Evolutionary conservation across 2,113 vertebrate species (phyloP), one percentile per base, ranked within the genome.

Genomic region (Atherinomorus stipes): DNA sequence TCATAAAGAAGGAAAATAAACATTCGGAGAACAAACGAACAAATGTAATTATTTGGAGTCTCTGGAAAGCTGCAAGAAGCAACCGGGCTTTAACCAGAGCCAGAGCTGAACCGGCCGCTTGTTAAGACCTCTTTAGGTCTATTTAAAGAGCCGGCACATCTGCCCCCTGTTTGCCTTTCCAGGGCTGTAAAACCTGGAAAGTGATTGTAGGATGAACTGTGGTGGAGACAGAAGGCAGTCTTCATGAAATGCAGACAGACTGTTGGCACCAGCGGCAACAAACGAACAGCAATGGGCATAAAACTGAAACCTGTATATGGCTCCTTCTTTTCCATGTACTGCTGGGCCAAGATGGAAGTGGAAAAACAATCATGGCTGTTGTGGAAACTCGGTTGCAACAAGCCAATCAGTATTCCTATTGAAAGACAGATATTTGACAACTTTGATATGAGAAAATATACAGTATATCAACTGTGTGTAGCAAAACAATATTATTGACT

Each of bases 121-220:
- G 71, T 86, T 81, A 84, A 76, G 80, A 79, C 60, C 85, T 83
- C 73, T 86, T 86, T 71, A 78, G 74, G 49, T 90, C 84, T 90
- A 83, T 90, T 89, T 89, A 85, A 89, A 89, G 79, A 86, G 75
- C 25, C 0, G 2, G 51, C 66, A 83, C 88, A 91, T 89, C 85
- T 90, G 88, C 67, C 86, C 67, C 44, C 61, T 89, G 88, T 91
- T 91, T 92, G 82, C 78, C 82, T 90, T 90, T 90, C 87, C 85
- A 84, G 37, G 78, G 76, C 85, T 81, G 64, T 89, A 87, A 91
- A 92, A 74, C 78, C 78, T 85, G 81, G 44, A 86, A 71, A 83
- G 83, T 74, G 56, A 83, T 78, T 76, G 62, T 67, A 83, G 18
- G 44, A 57, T 64, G 64, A 82, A 53, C 37, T 58, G 21, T 77